Evolutionary conservation across 1,140 invertebrate genomes (phyloP).

Genomic region (Mycetomoellerius zeteki): DNA sequence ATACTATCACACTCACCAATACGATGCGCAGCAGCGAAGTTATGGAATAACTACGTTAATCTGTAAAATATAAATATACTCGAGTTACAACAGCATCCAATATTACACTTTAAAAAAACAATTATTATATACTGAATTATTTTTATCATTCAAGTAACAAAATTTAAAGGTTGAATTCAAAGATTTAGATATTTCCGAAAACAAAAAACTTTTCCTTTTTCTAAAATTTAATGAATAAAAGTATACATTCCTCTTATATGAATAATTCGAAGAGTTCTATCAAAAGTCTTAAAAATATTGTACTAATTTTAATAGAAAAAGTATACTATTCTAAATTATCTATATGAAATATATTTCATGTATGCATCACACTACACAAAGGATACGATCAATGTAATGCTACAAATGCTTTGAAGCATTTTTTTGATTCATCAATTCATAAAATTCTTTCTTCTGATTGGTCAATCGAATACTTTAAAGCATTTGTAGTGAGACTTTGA

Average conservation of each 20-base stretch:
- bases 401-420: background rate
- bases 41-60: background rate
- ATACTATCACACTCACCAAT: background rate
- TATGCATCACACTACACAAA: background rate
- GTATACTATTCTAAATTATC: background rate
- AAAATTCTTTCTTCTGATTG: too few relatives aligned
- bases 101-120: background rate
- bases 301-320: background rate
- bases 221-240: background rate
- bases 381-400: background rate
- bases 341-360: background rate
- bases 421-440: too few relatives aligned
- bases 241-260: background rate
- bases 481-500: too few relatives aligned
- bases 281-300: background rate
- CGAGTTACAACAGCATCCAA: background rate
- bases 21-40: background rate
- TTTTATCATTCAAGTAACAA: background rate
- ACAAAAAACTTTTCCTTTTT: background rate
- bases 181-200: background rate
- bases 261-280: background rate
- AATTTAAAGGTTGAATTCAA: too few relatives aligned
- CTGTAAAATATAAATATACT: background rate
- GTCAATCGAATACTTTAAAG: too few relatives aligned
- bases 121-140: background rate